phyloP scores from a whole-genome alignment of 2,888 invertebrate genomes.

The Parnassius glacialis region DNA sequence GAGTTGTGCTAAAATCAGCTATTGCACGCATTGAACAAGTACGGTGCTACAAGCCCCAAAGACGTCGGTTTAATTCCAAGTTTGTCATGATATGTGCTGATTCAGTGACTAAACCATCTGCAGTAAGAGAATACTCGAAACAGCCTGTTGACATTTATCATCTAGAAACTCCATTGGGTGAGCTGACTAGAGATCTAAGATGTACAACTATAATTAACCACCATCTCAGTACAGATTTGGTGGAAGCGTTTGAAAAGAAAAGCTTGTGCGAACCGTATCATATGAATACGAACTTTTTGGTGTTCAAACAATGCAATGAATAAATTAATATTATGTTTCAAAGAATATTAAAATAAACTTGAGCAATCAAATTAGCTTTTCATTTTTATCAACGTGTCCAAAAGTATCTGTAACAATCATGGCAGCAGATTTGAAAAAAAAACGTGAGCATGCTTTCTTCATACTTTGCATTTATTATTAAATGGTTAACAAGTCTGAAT shows the following conservation, averaged over 20 bases:
- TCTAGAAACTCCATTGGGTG: slow-evolving; percentile 37
- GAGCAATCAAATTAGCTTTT: too few species aligned
- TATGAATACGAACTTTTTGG: background rate
- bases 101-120: slow-evolving; percentile 1
- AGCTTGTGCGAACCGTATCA: slow-evolving; percentile 41
- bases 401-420: too few species aligned
- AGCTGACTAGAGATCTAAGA: slow-evolving; percentile 37
- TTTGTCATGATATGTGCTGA: slow-evolving; percentile 42
- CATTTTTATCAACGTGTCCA: too few species aligned
- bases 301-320: background rate
- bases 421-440: too few species aligned
- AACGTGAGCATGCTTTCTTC: too few species aligned
- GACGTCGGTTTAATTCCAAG: slow-evolving; percentile 38
- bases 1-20: slow-evolving; percentile 42
- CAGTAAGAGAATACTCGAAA: slow-evolving; percentile 39
- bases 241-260: slow-evolving; percentile 35
- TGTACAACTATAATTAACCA: slow-evolving; percentile 45
- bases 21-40: slow-evolving; percentile 39
- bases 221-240: slow-evolving; percentile 39
- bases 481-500: too few species aligned
- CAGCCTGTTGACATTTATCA: slow-evolving; percentile 38
- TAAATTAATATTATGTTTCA: background rate
- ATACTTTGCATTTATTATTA: too few species aligned
- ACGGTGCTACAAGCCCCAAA: slow-evolving; percentile 31
- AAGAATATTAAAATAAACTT: too few species aligned